Evolutionary conservation across 2,797 vertebrate species (phyloP).

Genomic region (Sebastes kiyomatsui): DNA sequence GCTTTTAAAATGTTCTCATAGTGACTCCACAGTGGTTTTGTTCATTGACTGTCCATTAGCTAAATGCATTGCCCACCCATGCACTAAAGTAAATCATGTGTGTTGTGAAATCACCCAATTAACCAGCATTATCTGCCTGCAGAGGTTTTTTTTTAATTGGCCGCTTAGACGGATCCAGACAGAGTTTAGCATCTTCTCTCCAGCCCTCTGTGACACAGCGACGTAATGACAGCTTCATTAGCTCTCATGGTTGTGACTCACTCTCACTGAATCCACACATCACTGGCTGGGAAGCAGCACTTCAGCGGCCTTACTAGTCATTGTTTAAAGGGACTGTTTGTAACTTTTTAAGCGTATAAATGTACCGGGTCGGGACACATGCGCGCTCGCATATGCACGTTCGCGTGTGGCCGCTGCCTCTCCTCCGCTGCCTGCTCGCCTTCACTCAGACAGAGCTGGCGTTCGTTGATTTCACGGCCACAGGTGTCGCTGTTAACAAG

Average conservation of each 20-base stretch:
- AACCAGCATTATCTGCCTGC: not conserved
- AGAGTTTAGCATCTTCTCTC: not conserved
- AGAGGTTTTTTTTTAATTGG: constrained; percentile 9
- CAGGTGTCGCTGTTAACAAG: no score
- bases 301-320: not conserved
- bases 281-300: not conserved
- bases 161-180: not conserved
- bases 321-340: not conserved
- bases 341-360: no score
- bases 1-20: no score
- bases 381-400: no score
- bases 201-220: not conserved
- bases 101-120: constrained; percentile 10
- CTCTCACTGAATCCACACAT: not conserved
- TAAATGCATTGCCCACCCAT: not conserved
- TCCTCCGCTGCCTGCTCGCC: no score
- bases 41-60: not conserved
- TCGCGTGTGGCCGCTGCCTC: no score
- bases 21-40: not conserved
- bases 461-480: no score
- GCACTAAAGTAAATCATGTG: constrained; percentile 15
- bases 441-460: no score
- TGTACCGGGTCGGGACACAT: no score
- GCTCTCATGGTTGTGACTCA: not conserved
- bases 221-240: not conserved